phyloP scores from a whole-genome alignment of 2,113 vertebrate genomes.

The Gasterosteus nipponicus region DNA sequence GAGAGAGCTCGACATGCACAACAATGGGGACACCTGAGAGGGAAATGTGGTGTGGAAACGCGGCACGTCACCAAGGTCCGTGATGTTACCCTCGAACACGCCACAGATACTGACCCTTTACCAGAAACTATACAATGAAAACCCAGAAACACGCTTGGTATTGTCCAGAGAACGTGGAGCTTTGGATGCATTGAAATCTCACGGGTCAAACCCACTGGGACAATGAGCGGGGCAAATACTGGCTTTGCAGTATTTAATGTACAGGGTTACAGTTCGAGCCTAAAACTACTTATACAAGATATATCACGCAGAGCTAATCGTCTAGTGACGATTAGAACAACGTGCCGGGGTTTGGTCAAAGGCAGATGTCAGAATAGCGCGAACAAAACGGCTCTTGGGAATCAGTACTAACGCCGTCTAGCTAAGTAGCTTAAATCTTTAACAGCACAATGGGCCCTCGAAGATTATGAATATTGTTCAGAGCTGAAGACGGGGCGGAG shows the following conservation, averaged over 20 bases:
- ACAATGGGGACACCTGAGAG: constrained; percentile 34
- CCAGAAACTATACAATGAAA: not conserved
- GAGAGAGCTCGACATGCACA: constrained; percentile 31
- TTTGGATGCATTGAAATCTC: not conserved
- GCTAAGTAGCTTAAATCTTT: no score
- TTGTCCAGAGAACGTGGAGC: not conserved
- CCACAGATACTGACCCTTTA: not conserved
- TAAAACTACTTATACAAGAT: not conserved
- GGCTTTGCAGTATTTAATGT: not conserved
- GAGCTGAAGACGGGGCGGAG: not conserved
- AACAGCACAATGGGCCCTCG: no score
- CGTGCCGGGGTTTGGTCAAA: not conserved
- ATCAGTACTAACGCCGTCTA: no score
- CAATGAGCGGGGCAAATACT: not conserved
- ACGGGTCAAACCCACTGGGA: not conserved
- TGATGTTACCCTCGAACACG: not conserved
- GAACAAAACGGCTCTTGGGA: no score
- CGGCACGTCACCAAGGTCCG: not conserved
- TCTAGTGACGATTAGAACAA: not conserved
- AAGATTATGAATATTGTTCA: not conserved
- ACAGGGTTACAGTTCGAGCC: not conserved
- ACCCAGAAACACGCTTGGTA: not conserved
- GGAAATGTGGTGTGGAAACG: constrained; percentile 19
- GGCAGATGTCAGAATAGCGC: not conserved
- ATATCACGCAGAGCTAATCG: no score